These are phyloP conservation scores for Sinhomidia bicolor DNA, from an alignment of 2,888 invertebrate species.

Conservation along the genomic window DNA sequence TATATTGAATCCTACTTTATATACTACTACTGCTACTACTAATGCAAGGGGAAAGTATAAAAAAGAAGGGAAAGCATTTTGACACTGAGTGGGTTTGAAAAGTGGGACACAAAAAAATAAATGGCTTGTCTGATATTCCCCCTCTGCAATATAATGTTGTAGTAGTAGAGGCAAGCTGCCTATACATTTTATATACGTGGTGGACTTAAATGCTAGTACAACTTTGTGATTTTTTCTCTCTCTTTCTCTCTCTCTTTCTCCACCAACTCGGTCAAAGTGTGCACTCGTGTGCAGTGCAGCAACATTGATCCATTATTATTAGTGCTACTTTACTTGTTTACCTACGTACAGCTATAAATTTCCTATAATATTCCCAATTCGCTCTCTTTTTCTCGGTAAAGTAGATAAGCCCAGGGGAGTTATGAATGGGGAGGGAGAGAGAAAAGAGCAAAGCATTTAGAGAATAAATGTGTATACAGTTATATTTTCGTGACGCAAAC, in stretches of 20 bases:
- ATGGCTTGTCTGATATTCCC: conserved; percentile 13
- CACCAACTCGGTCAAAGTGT: not conserved
- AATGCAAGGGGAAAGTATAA: not conserved
- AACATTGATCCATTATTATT: conserved; percentile 35
- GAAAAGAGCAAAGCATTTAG: too few species aligned
- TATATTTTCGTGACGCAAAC: too few species aligned
- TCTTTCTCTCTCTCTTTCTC: not conserved
- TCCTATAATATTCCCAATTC: not conserved
- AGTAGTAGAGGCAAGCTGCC: too few species aligned
- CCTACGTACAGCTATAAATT: not conserved
- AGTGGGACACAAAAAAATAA: conserved; percentile 40
- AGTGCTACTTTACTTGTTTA: not conserved
- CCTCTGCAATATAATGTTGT: not conserved
- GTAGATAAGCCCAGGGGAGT: not conserved
- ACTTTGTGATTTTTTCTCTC: not conserved
- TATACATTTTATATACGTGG: too few species aligned
- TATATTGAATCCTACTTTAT: not conserved
- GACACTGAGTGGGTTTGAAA: conserved; percentile 43
- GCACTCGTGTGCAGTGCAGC: conserved; percentile 25
- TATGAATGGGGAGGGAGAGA: too few species aligned
- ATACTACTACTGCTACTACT: too few species aligned
- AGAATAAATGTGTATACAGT: too few species aligned
- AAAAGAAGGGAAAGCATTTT: conserved; percentile 16
- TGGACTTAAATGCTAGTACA: not conserved
- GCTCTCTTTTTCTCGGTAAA: not conserved